Percentiles rank a stretch among this genome's conserved stretches.
phyloP scores from a whole-genome alignment of 2,888 invertebrate species.

The Thecophora atra region DNA sequence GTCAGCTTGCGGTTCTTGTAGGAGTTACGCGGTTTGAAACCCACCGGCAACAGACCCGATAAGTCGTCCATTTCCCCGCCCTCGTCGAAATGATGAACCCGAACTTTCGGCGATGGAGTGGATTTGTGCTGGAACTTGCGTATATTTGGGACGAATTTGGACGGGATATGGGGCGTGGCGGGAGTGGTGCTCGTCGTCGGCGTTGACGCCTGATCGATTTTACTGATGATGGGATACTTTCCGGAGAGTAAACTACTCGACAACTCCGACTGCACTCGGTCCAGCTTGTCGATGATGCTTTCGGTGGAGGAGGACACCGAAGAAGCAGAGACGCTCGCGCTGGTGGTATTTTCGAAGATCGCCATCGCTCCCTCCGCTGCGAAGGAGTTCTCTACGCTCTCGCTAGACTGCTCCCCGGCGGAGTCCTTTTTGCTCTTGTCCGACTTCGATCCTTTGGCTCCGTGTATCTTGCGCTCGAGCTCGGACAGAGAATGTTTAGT shows the following conservation, averaged over 20 bases:
- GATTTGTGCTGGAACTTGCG: slow-evolving; percentile 73
- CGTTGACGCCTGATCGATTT: slow-evolving; percentile 68
- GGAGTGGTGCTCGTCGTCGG: slow-evolving; percentile 62
- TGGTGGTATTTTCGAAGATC: slow-evolving; percentile 32
- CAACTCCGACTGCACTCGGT: slow-evolving; percentile 84
- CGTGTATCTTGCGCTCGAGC: slow-evolving; percentile 64
- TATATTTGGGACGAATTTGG: slow-evolving; percentile 71
- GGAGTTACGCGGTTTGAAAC: slow-evolving; percentile 70
- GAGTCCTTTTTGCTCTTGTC: slow-evolving; percentile 39
- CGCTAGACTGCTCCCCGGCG: slow-evolving; percentile 43
- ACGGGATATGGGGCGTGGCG: slow-evolving; percentile 61
- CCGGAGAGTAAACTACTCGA: slow-evolving; percentile 81
- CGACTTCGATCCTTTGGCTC: slow-evolving; percentile 51
- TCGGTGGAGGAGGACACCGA: slow-evolving; percentile 73
- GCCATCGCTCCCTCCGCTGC: slow-evolving; percentile 52
- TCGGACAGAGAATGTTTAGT: slow-evolving; percentile 76
- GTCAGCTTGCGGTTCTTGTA: slow-evolving; percentile 68
- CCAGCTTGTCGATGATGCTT: slow-evolving; percentile 86
- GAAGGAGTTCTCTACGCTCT: slow-evolving; percentile 54
- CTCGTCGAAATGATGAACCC: slow-evolving; percentile 58
- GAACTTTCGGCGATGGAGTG: slow-evolving; percentile 59
- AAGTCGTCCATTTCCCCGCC: slow-evolving; percentile 70
- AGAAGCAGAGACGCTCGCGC: slow-evolving; percentile 34
- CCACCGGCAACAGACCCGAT: slow-evolving; percentile 72
- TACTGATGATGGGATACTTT: slow-evolving; percentile 75